phyloP scores from a whole-genome alignment of 2,113 vertebrate species.

The Tringa solitaria region DNA sequence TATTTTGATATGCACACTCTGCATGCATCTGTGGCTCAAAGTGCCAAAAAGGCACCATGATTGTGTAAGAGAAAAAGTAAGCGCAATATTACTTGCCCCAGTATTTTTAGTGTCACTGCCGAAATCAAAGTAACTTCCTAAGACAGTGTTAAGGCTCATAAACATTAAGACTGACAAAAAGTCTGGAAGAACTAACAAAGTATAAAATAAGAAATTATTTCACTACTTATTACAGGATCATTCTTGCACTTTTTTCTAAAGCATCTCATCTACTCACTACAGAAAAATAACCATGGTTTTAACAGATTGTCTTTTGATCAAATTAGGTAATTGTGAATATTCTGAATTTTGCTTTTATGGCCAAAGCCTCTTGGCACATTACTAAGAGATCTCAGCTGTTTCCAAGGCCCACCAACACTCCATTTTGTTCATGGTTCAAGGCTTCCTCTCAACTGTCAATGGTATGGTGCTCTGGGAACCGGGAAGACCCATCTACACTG shows the following conservation, averaged over 20 bases:
- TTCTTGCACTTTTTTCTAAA: neutral
- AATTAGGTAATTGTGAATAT: neutral
- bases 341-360: neutral
- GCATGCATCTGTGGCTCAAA: neutral
- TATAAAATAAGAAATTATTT: neutral
- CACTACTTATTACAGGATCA: neutral
- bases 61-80: neutral
- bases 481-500: neutral
- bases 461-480: neutral
- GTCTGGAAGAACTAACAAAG: neutral
- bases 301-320: neutral
- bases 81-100: neutral
- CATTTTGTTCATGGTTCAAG: neutral
- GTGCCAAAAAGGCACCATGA: neutral
- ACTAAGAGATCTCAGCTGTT: neutral
- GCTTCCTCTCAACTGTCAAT: neutral
- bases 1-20: neutral
- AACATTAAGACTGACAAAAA: neutral
- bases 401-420: neutral
- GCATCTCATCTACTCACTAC: neutral
- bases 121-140: neutral
- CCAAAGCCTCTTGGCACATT: neutral
- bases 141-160: neutral
- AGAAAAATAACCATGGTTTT: neutral
- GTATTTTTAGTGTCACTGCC: neutral